Evolutionary conservation across 1,140 invertebrate species (phyloP), one percentile per base, ranked within the genome.

Genomic region (Plutomurus gul): DNA sequence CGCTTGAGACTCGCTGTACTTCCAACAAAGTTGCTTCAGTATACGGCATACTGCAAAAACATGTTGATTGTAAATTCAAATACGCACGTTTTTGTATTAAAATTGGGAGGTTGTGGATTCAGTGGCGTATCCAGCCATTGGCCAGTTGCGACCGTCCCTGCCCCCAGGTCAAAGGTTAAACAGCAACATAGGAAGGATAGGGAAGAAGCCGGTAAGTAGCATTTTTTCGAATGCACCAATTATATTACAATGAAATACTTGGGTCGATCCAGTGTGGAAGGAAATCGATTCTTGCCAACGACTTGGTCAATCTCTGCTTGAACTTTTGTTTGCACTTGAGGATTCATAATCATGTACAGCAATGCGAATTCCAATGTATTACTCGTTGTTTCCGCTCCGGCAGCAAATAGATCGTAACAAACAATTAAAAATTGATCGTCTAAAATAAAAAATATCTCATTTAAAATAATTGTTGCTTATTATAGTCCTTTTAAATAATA

Each of bases 21-120:
- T 95, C 93, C 82, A 93, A 85, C 0, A 93, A 90, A 27, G 94
- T 88, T 0, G 92, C 93, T 86, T 93, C 93, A 51, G 92, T 89
- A 84, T 94, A 95, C 1, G 93, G 92, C 90, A 95, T 90, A 43
- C 92, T 84, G 37, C 6, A 1, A 40, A 60, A 39, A 13, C 11
- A 60, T 33, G 60, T 1, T 56, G 11, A 18, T n/a, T n/a, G n/a
- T n/a, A n/a, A n/a, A n/a, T n/a, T n/a, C n/a, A n/a, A n/a, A n/a
- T n/a, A n/a, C n/a, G n/a, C n/a, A n/a, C n/a, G n/a, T n/a, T n/a
- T n/a, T n/a, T n/a, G n/a, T n/a, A n/a, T n/a, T n/a, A n/a, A n/a
- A n/a, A n/a, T n/a, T n/a, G n/a, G n/a, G n/a, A n/a, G n/a, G n/a
- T n/a, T n/a, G n/a, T n/a, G n/a, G n/a, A n/a, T n/a, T n/a, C n/a